Conservation (phyloP, 1,140 invertebrate species). For the Hyles euphorbiae region DNA sequence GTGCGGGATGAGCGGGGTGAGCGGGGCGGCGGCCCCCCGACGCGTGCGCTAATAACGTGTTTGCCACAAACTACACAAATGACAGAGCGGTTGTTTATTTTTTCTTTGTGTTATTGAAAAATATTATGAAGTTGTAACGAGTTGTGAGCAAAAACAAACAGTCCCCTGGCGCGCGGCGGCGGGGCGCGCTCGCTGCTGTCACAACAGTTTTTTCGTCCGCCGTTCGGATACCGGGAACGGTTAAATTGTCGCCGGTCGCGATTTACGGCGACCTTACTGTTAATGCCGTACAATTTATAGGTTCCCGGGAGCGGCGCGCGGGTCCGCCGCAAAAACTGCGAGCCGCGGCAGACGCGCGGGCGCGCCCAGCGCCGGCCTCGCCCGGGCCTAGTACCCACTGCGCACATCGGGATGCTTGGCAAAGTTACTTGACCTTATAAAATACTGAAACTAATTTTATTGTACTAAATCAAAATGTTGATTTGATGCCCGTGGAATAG, state of each 20-base stretch:
- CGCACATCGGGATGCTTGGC: too few species aligned
- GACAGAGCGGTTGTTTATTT: neutral
- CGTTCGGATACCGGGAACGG: conserved; percentile 32
- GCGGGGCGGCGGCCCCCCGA: neutral
- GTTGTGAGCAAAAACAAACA: conserved; percentile 12
- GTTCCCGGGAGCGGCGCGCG: conserved; percentile 36
- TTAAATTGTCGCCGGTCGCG: conserved; percentile 22
- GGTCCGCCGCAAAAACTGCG: too few species aligned
- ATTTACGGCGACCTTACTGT: conserved; percentile 40
- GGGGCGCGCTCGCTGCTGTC: conserved; percentile 20
- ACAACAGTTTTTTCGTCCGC: conserved; percentile 36
- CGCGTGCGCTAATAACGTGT: neutral
- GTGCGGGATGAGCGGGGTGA: too few species aligned
- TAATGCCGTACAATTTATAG: conserved; percentile 60
- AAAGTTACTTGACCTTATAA: too few species aligned
- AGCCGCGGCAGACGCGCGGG: too few species aligned
- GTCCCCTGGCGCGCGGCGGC: conserved; percentile 14
- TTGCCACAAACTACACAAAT: too few species aligned
- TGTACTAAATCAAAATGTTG: too few species aligned
- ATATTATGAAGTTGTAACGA: conserved; percentile 16
- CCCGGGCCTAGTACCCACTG: too few species aligned
- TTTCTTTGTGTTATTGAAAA: neutral
- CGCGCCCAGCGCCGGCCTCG: too few species aligned
- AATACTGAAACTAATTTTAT: too few species aligned
- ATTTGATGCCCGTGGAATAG: too few species aligned